Percentiles rank a stretch among this genome's conserved stretches.
These are phyloP conservation scores for Euschistus heros DNA, from an alignment of 1,140 invertebrate genomes.

Conservation along the genomic window DNA sequence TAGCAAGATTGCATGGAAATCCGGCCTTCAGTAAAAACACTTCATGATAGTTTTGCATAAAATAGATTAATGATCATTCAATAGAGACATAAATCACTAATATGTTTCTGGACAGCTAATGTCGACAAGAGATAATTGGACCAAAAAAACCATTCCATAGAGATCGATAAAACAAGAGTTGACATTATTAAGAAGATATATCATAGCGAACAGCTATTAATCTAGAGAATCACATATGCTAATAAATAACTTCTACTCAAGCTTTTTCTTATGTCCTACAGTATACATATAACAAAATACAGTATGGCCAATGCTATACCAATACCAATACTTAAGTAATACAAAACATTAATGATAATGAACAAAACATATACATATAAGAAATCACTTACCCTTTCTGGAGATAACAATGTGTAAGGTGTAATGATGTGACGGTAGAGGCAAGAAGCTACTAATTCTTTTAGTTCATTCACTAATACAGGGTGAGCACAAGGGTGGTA, in stretches of 20 bases:
- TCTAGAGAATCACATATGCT: background rate
- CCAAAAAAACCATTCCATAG: too few species aligned
- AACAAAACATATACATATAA: background rate
- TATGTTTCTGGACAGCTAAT: too few species aligned
- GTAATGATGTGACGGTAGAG: slow-evolving; percentile 71
- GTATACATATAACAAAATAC: background rate
- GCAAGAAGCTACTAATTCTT: slow-evolving; percentile 53
- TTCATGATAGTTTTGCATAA: too few species aligned
- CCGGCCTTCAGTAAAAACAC: too few species aligned
- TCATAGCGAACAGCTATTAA: background rate
- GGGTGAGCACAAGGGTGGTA: slow-evolving; percentile 79
- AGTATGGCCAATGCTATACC: background rate
- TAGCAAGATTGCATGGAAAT: too few species aligned
- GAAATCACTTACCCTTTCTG: slow-evolving; percentile 45
- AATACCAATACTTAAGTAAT: slow-evolving; percentile 14
- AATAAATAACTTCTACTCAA: background rate
- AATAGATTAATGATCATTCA: too few species aligned
- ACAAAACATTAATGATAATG: background rate
- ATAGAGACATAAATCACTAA: too few species aligned
- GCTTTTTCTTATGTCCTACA: background rate
- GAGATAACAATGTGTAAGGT: slow-evolving; percentile 50
- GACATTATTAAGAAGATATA: too few species aligned
- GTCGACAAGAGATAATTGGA: too few species aligned
- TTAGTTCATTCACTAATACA: slow-evolving; percentile 50
- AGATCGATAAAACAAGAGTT: too few species aligned